These are phyloP conservation scores for Lepus oiostolus DNA, from an alignment of 2,797 vertebrate species.

Conservation along the genomic window DNA sequence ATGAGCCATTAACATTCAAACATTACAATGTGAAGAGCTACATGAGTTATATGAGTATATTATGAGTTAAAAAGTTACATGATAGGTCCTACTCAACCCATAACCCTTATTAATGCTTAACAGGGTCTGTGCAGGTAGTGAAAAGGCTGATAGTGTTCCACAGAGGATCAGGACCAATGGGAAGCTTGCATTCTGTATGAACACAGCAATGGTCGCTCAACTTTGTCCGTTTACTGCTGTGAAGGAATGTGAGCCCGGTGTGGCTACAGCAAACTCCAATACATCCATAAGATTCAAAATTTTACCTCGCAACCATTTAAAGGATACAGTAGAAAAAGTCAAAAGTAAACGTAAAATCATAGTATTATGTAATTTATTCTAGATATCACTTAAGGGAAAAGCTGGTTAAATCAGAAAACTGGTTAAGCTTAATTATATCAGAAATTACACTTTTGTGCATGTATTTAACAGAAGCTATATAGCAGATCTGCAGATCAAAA, in stretches of 20 bases:
- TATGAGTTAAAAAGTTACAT: too few relatives aligned
- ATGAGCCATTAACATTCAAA: too few relatives aligned
- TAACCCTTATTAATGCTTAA: background rate
- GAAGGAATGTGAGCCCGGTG: background rate
- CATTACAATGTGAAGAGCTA: too few relatives aligned
- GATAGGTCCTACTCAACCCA: too few relatives aligned
- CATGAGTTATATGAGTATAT: too few relatives aligned
- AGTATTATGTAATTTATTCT: conserved; percentile 16
- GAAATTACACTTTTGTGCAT: conserved; percentile 26
- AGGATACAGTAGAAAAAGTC: conserved; percentile 17
- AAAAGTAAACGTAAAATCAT: conserved; percentile 19
- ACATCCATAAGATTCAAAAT: background rate
- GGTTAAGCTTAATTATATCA: too few relatives aligned
- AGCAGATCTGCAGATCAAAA: background rate
- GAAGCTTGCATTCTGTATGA: background rate
- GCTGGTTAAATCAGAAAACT: conserved; percentile 2
- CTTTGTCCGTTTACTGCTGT: background rate
- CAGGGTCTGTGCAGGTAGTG: background rate
- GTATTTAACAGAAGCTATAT: background rate
- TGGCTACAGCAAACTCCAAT: background rate
- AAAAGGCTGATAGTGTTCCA: background rate
- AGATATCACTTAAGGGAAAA: conserved; percentile 40
- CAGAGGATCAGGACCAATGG: background rate
- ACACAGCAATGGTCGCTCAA: background rate
- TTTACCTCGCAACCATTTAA: background rate